A percentile compares a stretch with the other conserved stretches of the same genome.
Conservation (phyloP, 2,888 invertebrate genomes). For the Prostheceraeus crozeri region DNA sequence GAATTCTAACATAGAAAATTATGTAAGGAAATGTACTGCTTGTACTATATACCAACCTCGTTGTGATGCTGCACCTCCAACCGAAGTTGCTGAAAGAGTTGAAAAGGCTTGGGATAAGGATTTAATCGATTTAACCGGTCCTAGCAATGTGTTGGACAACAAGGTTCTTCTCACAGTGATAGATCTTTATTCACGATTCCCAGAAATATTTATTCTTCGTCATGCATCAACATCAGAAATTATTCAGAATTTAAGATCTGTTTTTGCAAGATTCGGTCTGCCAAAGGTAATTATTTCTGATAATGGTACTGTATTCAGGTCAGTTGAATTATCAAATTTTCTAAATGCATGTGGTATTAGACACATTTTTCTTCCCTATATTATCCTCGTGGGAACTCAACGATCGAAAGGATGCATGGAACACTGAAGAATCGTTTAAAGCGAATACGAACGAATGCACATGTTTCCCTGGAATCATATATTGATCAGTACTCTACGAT, state of each 20-base stretch:
- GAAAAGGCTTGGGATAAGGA: neutral
- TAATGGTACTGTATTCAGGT: neutral
- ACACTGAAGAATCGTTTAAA: neutral
- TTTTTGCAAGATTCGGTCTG: neutral
- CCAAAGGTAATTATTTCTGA: neutral
- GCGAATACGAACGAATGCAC: neutral
- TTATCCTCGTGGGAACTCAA: constrained; percentile 6
- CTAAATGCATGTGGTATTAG: neutral
- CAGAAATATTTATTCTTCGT: constrained; percentile 7
- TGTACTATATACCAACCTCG: constrained; percentile 3
- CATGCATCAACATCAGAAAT: too few species aligned
- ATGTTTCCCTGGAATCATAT: neutral
- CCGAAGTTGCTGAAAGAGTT: neutral
- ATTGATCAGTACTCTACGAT: neutral
- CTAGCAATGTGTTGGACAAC: neutral
- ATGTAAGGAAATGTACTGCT: neutral
- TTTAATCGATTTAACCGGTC: constrained; percentile 10
- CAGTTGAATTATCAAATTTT: neutral
- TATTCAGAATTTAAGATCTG: too few species aligned
- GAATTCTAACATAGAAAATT: constrained; percentile 12
- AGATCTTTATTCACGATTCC: constrained; percentile 16
- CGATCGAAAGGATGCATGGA: neutral
- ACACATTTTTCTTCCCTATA: neutral
- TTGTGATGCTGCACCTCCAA: constrained; percentile 1
- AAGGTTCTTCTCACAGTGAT: constrained; percentile 14